phyloP scores from a whole-genome alignment of 30 jellyfish, hydroid and myxozoan species.

The Aurelia sp. region DNA sequence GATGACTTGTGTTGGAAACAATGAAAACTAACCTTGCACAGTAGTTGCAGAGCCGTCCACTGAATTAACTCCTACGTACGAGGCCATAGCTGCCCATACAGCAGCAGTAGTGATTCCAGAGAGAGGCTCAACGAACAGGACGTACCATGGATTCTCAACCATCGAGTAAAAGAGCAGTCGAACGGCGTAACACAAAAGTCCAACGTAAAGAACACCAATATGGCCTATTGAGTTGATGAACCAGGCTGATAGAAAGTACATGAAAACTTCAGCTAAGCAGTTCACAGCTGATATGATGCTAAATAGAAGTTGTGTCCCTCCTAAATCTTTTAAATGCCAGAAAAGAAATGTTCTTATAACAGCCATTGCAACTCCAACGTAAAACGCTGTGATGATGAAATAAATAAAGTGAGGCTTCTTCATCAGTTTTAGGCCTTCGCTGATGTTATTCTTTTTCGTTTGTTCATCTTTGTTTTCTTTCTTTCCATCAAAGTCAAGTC shows the following conservation, averaged over 20 bases:
- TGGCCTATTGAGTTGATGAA: slow-evolving; percentile 82
- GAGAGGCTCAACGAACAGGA: slow-evolving; percentile 94
- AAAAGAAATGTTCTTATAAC: slow-evolving; percentile 85
- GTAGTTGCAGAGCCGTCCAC: slow-evolving; percentile 86
- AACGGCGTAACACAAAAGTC: slow-evolving; percentile 83
- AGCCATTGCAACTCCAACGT: slow-evolving; percentile 93
- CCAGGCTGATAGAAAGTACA: slow-evolving; percentile 87
- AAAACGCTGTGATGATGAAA: slow-evolving; percentile 82
- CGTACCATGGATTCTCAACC: slow-evolving; percentile 95
- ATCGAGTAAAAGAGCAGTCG: slow-evolving; percentile 82
- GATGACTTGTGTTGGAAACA: no score
- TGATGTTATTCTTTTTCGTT: slow-evolving; percentile 6
- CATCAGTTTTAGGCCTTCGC: slow-evolving; percentile 73
- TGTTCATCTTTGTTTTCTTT: slow-evolving; percentile 4
- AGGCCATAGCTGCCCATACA: slow-evolving; percentile 97
- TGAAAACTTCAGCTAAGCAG: slow-evolving; percentile 84
- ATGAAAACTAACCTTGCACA: slow-evolving; percentile 73
- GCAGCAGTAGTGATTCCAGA: slow-evolving; percentile 98
- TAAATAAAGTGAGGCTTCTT: slow-evolving; percentile 72
- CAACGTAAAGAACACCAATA: slow-evolving; percentile 84
- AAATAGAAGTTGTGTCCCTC: slow-evolving; percentile 90
- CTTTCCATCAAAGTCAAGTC: slow-evolving; percentile 70
- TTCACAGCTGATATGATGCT: slow-evolving; percentile 89
- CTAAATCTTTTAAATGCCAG: slow-evolving; percentile 96
- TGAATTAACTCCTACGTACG: slow-evolving; percentile 91